Conservation (phyloP, 2,797 vertebrate species). For the Micrastur ruficollis region DNA sequence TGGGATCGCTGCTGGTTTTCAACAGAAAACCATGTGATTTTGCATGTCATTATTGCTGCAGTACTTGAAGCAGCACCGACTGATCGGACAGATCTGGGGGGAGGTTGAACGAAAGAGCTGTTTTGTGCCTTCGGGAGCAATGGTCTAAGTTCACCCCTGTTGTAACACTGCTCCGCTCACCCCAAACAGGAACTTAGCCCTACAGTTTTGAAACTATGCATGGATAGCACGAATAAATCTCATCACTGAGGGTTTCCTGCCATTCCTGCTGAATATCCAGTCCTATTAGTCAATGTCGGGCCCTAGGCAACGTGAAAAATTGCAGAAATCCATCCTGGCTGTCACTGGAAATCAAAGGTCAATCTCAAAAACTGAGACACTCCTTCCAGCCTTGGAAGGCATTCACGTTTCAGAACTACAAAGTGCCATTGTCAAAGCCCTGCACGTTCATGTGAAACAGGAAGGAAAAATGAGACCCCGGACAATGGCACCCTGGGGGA, state of each 20-base stretch:
- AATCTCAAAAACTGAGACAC: constrained; percentile 23
- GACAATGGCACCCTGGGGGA: constrained; percentile 26
- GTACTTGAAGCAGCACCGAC: background rate
- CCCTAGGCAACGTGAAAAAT: constrained; percentile 17
- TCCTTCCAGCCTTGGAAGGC: constrained; percentile 36
- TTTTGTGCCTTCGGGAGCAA: background rate
- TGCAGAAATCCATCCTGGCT: constrained; percentile 54
- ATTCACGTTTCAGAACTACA: constrained; percentile 24
- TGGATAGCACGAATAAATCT: constrained; percentile 39
- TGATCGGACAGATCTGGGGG: background rate
- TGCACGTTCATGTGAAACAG: background rate
- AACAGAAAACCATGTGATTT: background rate
- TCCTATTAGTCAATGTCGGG: constrained; percentile 53
- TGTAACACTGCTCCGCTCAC: background rate
- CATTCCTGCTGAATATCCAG: constrained; percentile 34
- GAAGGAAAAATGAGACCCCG: constrained; percentile 45
- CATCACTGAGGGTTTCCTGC: background rate
- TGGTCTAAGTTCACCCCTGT: background rate
- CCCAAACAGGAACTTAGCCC: background rate
- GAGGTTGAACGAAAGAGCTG: background rate
- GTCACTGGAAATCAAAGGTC: constrained; percentile 51
- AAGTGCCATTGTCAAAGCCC: constrained; percentile 37
- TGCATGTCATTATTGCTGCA: background rate
- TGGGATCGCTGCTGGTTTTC: background rate
- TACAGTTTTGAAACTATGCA: background rate